A percentile compares a stretch with the other conserved stretches of the same genome.
These are phyloP conservation scores for Melolontha melolontha DNA, from an alignment of 2,888 invertebrate species.

Conservation along the genomic window DNA sequence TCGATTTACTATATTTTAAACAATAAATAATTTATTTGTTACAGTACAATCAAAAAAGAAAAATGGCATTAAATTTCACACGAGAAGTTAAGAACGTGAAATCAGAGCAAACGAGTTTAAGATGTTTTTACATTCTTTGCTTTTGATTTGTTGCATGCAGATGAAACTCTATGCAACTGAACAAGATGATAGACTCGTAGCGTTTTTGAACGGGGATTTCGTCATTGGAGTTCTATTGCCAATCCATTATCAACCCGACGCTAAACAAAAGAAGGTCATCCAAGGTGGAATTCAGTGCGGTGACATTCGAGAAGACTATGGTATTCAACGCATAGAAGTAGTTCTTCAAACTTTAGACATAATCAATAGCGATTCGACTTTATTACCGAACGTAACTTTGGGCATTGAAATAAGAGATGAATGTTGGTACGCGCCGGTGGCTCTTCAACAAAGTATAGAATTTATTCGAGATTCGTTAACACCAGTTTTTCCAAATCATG, in stretches of 20 bases:
- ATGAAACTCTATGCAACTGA: slow-evolving; percentile 16
- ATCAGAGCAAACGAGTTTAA: background rate
- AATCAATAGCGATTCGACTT: slow-evolving; percentile 71
- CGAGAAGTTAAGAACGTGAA: background rate
- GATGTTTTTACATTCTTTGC: slow-evolving; percentile 7
- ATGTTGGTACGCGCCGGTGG: slow-evolving; percentile 85
- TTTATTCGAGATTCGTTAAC: slow-evolving; percentile 78
- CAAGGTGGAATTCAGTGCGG: slow-evolving; percentile 68
- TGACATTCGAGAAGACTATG: slow-evolving; percentile 78
- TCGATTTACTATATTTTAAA: no score
- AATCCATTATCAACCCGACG: slow-evolving; percentile 66
- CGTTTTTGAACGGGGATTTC: slow-evolving; percentile 69
- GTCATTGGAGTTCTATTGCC: slow-evolving; percentile 71
- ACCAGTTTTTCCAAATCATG: slow-evolving; percentile 57
- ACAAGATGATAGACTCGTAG: slow-evolving; percentile 62
- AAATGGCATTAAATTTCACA: slow-evolving; percentile 9
- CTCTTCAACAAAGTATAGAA: slow-evolving; percentile 82
- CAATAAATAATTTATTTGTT: background rate
- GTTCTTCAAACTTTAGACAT: slow-evolving; percentile 73
- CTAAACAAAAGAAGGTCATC: slow-evolving; percentile 54
- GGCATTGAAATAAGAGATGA: slow-evolving; percentile 83
- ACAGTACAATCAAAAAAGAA: slow-evolving; percentile 11
- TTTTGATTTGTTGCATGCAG: slow-evolving; percentile 14
- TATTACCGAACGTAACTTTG: slow-evolving; percentile 69
- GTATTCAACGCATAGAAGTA: slow-evolving; percentile 79